These are phyloP conservation scores for Poeciliopsis occidentalis DNA, from an alignment of 2,113 vertebrate genomes.

Conservation along the genomic window DNA sequence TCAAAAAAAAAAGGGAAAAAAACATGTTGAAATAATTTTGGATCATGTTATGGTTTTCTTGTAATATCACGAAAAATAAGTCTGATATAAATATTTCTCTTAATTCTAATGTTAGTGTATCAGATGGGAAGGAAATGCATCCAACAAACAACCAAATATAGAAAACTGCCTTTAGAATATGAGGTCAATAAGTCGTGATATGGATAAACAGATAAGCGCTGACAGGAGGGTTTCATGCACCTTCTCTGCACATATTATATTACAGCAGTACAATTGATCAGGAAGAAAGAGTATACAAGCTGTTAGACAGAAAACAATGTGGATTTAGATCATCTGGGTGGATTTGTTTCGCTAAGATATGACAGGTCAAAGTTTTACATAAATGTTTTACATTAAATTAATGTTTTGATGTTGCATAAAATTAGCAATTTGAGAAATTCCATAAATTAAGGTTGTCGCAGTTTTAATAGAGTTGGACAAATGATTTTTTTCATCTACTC, in stretches of 20 bases:
- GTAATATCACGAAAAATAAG: constrained; percentile 5
- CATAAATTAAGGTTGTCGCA: too few relatives aligned
- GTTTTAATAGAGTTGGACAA: too few relatives aligned
- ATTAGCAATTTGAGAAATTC: too few relatives aligned
- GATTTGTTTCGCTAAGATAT: background rate
- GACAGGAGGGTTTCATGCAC: constrained; percentile 48
- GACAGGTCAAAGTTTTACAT: too few relatives aligned
- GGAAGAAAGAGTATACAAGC: constrained; percentile 61
- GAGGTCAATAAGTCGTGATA: constrained; percentile 47
- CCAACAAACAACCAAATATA: constrained; percentile 49
- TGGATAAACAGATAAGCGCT: constrained; percentile 54
- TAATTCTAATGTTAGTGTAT: constrained; percentile 26
- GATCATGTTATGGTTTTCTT: background rate
- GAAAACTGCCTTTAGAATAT: constrained; percentile 52
- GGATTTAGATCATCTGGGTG: constrained; percentile 11
- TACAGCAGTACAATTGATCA: constrained; percentile 55
- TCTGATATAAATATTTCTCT: background rate
- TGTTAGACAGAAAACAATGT: constrained; percentile 36
- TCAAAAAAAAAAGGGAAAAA: too few relatives aligned
- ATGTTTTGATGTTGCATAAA: too few relatives aligned
- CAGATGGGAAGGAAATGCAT: constrained; percentile 40
- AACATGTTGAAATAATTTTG: too few relatives aligned
- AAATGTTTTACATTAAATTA: too few relatives aligned
- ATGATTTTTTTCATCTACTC: too few relatives aligned
- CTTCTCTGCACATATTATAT: constrained; percentile 57